These are phyloP conservation scores for Vespertilio murinus DNA, from an alignment of 2,797 vertebrate species.

Conservation along the genomic window DNA sequence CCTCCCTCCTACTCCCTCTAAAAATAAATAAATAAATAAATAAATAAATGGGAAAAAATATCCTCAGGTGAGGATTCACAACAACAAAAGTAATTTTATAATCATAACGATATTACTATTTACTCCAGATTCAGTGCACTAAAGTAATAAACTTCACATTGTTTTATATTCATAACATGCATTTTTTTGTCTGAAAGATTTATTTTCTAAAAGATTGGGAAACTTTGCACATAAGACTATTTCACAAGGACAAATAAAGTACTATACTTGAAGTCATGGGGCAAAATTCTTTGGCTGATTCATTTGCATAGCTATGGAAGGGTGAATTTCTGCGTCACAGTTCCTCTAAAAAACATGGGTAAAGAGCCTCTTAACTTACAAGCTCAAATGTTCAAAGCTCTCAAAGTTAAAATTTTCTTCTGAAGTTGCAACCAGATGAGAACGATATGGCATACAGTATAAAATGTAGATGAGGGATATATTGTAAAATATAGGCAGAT, in stretches of 20 bases:
- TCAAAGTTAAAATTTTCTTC: constrained; percentile 2
- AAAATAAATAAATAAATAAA: too few species aligned
- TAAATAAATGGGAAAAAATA: too few species aligned
- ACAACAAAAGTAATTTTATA: neutral
- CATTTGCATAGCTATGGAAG: neutral
- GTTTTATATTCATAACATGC: neutral
- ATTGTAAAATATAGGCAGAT: neutral
- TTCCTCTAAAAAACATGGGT: neutral
- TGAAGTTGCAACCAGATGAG: neutral
- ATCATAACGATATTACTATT: constrained; percentile 30
- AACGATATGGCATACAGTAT: neutral
- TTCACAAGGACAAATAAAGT: neutral
- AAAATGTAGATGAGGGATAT: neutral
- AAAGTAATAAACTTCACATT: neutral
- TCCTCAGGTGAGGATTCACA: too few species aligned
- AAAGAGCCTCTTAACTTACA: neutral
- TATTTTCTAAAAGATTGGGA: constrained; percentile 40
- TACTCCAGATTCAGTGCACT: constrained; percentile 2
- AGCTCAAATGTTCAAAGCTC: neutral
- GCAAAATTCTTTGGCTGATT: neutral
- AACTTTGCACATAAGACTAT: neutral
- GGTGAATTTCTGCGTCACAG: neutral
- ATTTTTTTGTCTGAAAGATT: neutral
- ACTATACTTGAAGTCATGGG: neutral
- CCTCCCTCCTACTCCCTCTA: too few species aligned